Evolutionary conservation across 2,888 invertebrate species (phyloP).

Genomic region (Megalurothrips usitatus): DNA sequence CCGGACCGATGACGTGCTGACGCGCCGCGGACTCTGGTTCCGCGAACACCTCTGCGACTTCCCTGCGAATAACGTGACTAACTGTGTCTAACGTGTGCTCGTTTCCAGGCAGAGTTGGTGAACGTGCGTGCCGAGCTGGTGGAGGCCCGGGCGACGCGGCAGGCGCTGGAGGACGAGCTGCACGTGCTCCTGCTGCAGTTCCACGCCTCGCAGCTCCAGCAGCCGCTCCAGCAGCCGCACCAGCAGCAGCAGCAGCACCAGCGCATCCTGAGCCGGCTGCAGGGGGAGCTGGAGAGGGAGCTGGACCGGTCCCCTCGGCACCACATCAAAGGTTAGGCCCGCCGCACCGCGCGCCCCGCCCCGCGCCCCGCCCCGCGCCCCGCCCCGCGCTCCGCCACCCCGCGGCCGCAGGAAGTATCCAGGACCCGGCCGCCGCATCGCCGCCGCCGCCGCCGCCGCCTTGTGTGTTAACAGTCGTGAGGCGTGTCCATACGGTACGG

Average conservation of each 20-base stretch:
- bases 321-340: slow-evolving; percentile 36
- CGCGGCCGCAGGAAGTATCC: neutral
- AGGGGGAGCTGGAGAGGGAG: slow-evolving; percentile 48
- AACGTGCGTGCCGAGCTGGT: slow-evolving; percentile 69
- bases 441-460: too few relatives aligned
- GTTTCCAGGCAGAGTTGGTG: slow-evolving; percentile 67
- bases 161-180: slow-evolving; percentile 58
- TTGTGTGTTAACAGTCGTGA: too few relatives aligned
- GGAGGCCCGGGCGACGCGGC: slow-evolving; percentile 60
- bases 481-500: too few relatives aligned
- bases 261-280: slow-evolving; percentile 41
- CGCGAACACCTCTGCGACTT: too few relatives aligned
- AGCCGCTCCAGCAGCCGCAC: slow-evolving; percentile 40
- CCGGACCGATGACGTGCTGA: neutral
- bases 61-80: neutral
- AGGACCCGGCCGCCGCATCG: too few relatives aligned
- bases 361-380: too few relatives aligned
- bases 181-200: slow-evolving; percentile 58
- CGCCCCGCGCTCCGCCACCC: neutral
- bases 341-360: neutral
- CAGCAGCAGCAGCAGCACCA: slow-evolving; percentile 32
- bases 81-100: slow-evolving; percentile 3
- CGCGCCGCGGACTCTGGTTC: too few relatives aligned
- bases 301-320: slow-evolving; percentile 47
- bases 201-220: slow-evolving; percentile 56